Evolutionary conservation across 1,140 invertebrate genomes (phyloP), one percentile per base, ranked within the genome.

Genomic region (Caenorhabditis inopinata): DNA sequence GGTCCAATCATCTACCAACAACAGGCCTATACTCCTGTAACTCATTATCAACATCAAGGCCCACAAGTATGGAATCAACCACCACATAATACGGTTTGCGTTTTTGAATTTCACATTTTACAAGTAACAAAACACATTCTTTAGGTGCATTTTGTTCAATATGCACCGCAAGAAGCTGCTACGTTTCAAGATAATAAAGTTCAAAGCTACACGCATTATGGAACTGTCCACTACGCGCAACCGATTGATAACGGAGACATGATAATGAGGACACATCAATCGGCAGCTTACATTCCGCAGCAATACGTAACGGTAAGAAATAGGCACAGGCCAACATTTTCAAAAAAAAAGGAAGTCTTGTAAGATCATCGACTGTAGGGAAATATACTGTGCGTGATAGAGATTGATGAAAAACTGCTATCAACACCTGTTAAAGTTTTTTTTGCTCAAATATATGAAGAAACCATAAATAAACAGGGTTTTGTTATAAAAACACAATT

Each of bases 201-300:
- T 23, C 58, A 68, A 21, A 21, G 58, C 14, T 68, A 68, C 21
- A 38, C 35, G 7, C 58, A 68, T 9, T 68, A 68, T 42, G 58
- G 58, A 68, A 68, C 58, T 9, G 58, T 68, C 23, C 58, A 68
- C 38, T 68, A 29, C n/a, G n/a, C 58, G 2, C 58, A 68, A 18
- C 58, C 58, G n/a, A 68, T 68, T 29, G 32, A 68, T 42, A 68
- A 68, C n/a, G 58, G 58, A 38, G 58, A 38, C 5, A 68, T 68
- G 58, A 38, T 68, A 18, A 68, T 68, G 58, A 18, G 58, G n/a
- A 2, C 4, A 1, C 32, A 38, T 7, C 32, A n/a, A 21, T n/a
- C n/a, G n/a, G 7, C 16, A 7, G 32, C 32, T 32, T 68, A 21
- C 11, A 32, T 38, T 0, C 29, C 29, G 3, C 58, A 38, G 32